These are phyloP conservation scores for Onthophagus sagittarius DNA, from an alignment of 2,888 invertebrate genomes.

Conservation along the genomic window DNA sequence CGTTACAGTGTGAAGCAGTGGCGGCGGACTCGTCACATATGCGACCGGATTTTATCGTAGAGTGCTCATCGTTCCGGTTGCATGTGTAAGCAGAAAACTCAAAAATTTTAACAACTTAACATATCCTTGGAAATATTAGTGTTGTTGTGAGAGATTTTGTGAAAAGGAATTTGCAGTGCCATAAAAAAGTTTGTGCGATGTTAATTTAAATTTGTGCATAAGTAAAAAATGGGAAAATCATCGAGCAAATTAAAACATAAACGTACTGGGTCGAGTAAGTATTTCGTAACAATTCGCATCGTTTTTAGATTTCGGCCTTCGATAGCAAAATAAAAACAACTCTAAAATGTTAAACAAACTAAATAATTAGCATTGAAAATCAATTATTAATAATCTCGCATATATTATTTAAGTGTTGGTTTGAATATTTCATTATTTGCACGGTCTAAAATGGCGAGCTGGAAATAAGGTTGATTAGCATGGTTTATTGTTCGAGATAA, in stretches of 20 bases:
- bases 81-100: not conserved
- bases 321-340: not conserved
- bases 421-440: no score
- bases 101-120: not conserved
- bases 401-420: no score
- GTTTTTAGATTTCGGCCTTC: not conserved
- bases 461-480: no score
- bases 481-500: not conserved
- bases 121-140: not conserved
- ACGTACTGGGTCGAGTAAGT: slow-evolving; percentile 30
- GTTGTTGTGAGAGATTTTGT: not conserved
- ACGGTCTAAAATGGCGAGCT: no score
- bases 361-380: not conserved
- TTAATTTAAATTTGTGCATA: not conserved
- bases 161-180: not conserved
- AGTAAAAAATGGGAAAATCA: slow-evolving; percentile 40
- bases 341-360: not conserved
- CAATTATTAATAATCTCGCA: no score
- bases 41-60: slow-evolving; percentile 9
- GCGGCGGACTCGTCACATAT: not conserved
- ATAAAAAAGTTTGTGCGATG: not conserved
- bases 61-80: not conserved
- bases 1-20: slow-evolving; percentile 3
- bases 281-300: slow-evolving; percentile 1
- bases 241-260: slow-evolving; percentile 42